A percentile compares a stretch with the other conserved stretches of the same genome.
Conservation (phyloP, 1,140 invertebrate genomes). For the Neodiprion lecontei region DNA sequence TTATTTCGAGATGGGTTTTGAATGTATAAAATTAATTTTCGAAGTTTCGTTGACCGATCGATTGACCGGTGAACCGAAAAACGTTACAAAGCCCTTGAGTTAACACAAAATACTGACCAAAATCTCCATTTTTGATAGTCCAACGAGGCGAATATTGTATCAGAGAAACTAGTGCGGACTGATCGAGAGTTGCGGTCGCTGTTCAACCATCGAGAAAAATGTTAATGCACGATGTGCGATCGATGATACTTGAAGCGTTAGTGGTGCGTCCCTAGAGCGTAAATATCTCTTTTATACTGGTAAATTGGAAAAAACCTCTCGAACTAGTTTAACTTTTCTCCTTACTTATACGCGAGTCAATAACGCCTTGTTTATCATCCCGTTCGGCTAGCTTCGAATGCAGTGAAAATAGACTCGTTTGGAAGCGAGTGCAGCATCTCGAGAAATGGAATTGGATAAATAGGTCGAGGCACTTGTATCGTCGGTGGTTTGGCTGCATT, state of each 20-base stretch:
- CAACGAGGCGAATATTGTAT: slow-evolving; percentile 5
- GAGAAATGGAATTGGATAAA: slow-evolving; percentile 23
- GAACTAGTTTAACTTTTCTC: slow-evolving; percentile 61
- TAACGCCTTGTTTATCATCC: neutral
- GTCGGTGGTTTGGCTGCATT: neutral
- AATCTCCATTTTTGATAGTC: neutral
- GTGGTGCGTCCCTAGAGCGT: slow-evolving; percentile 54
- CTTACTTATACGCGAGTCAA: slow-evolving; percentile 35
- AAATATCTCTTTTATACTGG: slow-evolving; percentile 61
- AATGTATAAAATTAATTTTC: too few relatives aligned
- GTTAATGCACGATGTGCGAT: neutral
- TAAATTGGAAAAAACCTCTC: slow-evolving; percentile 48
- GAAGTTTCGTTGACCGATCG: too few relatives aligned
- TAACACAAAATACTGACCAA: neutral
- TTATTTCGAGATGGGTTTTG: too few relatives aligned
- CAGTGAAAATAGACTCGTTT: slow-evolving; percentile 3
- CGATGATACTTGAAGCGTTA: slow-evolving; percentile 34
- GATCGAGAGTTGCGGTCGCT: too few relatives aligned
- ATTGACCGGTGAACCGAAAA: too few relatives aligned
- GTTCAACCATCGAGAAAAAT: neutral
- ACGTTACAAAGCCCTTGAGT: neutral
- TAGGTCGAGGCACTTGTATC: neutral
- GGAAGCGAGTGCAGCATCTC: slow-evolving; percentile 34
- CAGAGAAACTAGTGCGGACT: too few relatives aligned
- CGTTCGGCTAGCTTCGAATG: neutral